These are phyloP conservation scores for Dastarcus helophoroides DNA, from an alignment of 2,888 invertebrate genomes.

Conservation along the genomic window DNA sequence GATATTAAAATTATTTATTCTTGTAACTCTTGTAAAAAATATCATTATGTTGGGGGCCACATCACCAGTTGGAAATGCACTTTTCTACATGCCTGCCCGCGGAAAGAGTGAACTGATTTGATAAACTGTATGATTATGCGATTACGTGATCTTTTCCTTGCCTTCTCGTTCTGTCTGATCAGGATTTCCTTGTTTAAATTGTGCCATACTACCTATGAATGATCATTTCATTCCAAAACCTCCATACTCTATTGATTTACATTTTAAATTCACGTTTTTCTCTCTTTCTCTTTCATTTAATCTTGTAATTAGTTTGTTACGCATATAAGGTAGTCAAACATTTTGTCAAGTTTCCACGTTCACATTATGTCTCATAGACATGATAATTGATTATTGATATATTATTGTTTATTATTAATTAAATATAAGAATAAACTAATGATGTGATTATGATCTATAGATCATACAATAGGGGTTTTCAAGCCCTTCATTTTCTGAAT, in stretches of 20 bases:
- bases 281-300: too few relatives aligned
- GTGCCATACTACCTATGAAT: slow-evolving; percentile 21
- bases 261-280: too few relatives aligned
- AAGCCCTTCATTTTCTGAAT: slow-evolving; percentile 49
- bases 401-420: slow-evolving; percentile 40
- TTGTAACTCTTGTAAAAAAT: slow-evolving; percentile 29
- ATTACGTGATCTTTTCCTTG: slow-evolving; percentile 23
- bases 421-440: slow-evolving; percentile 44
- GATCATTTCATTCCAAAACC: too few relatives aligned
- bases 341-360: slow-evolving; percentile 37
- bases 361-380: slow-evolving; percentile 36
- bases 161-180: too few relatives aligned
- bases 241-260: too few relatives aligned
- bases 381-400: slow-evolving; percentile 37
- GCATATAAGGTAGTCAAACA: slow-evolving; percentile 36
- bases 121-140: slow-evolving; percentile 36
- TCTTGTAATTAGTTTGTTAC: too few relatives aligned
- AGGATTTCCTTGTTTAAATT: slow-evolving; percentile 20
- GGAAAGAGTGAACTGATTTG: slow-evolving; percentile 34
- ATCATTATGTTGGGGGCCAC: slow-evolving; percentile 24
- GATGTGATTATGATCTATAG: slow-evolving; percentile 61
- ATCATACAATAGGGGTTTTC: slow-evolving; percentile 43
- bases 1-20: slow-evolving; percentile 31
- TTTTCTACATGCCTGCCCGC: slow-evolving; percentile 29
- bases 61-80: slow-evolving; percentile 14